Conservation (phyloP, 2,797 vertebrate species). For the Decapterus maruadsi region DNA sequence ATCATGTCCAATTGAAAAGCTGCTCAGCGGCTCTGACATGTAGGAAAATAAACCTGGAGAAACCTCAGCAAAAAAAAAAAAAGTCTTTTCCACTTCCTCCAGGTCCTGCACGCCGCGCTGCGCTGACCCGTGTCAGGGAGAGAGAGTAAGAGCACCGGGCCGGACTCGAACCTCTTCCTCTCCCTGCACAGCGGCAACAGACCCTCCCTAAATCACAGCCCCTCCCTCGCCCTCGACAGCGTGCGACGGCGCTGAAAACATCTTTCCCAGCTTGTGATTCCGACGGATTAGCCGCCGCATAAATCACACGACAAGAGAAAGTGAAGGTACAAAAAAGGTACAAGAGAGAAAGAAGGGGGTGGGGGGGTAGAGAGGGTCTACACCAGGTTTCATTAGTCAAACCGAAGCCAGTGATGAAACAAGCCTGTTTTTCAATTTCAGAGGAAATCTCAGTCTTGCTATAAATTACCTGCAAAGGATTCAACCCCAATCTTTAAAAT, state of each 20-base stretch:
- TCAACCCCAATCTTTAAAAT: constrained; percentile 54
- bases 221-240: constrained; percentile 61
- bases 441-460: constrained; percentile 21
- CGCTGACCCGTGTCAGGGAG: constrained; percentile 66
- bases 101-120: constrained; percentile 43
- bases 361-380: neutral
- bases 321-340: no score
- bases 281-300: constrained; percentile 68
- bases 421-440: constrained; percentile 29
- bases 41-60: constrained; percentile 70
- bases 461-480: constrained; percentile 62
- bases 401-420: constrained; percentile 23
- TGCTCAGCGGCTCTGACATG: constrained; percentile 30
- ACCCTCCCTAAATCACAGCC: constrained; percentile 74
- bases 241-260: constrained; percentile 78
- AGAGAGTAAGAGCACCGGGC: neutral
- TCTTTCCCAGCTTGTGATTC: constrained; percentile 77
- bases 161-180: constrained; percentile 49
- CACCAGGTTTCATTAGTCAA: constrained; percentile 7
- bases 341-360: no score
- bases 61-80: constrained; percentile 24
- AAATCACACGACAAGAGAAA: constrained; percentile 69
- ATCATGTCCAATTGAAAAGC: constrained; percentile 63
- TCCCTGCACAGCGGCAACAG: constrained; percentile 63
- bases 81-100: constrained; percentile 57